These are phyloP conservation scores for Diabrotica balteata DNA, from an alignment of 2,888 invertebrate genomes.

Conservation along the genomic window DNA sequence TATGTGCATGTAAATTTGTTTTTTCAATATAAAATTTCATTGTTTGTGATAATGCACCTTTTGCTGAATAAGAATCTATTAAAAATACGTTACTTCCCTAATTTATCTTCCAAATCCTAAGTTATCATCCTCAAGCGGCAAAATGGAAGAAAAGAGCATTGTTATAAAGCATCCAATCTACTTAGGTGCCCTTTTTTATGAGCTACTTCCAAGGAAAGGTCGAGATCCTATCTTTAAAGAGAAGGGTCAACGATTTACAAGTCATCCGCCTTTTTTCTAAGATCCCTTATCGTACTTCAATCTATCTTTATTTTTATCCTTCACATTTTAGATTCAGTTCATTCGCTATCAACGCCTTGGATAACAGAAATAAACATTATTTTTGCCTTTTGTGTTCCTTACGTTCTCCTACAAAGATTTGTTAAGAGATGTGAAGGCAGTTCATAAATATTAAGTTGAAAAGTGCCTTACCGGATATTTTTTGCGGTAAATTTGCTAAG, in stretches of 20 bases:
- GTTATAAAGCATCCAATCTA: slow-evolving; percentile 15
- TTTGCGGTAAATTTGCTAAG: too few species aligned
- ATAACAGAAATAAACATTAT: neutral
- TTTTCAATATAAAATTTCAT: too few species aligned
- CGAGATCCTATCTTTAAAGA: slow-evolving; percentile 10
- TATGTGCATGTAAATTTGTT: too few species aligned
- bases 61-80: too few species aligned
- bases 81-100: slow-evolving; percentile 1
- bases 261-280: slow-evolving; percentile 9
- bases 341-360: neutral
- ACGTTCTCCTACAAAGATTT: too few species aligned
- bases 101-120: slow-evolving; percentile 2
- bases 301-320: slow-evolving; percentile 21
- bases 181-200: slow-evolving; percentile 14
- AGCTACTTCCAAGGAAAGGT: slow-evolving; percentile 6
- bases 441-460: too few species aligned
- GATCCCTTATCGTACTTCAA: slow-evolving; percentile 10
- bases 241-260: slow-evolving; percentile 15
- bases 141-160: neutral
- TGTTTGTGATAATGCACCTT: too few species aligned
- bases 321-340: slow-evolving; percentile 6
- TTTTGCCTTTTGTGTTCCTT: neutral
- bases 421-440: too few species aligned
- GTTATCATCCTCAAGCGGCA: neutral
- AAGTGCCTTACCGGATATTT: too few species aligned